A percentile compares a stretch with the other conserved stretches of the same genome.
Evolutionary conservation across 1,140 invertebrate species (phyloP).

Genomic region (Drosophila subobscura): DNA sequence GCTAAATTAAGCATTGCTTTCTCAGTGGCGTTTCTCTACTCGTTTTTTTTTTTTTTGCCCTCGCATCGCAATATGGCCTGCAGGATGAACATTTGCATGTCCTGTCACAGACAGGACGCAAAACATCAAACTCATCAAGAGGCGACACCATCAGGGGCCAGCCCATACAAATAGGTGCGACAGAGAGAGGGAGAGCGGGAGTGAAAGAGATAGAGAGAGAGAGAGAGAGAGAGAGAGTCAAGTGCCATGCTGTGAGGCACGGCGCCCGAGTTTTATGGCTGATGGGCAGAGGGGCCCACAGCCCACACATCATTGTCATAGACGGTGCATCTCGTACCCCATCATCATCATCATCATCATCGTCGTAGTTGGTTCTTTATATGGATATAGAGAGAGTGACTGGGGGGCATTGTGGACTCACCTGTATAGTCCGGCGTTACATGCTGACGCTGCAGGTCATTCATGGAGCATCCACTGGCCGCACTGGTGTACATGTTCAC

Average conservation of each 20-base stretch:
- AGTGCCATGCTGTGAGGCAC: conserved; percentile 51
- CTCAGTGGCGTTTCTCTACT: conserved; percentile 18
- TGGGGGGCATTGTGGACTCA: conserved; percentile 52
- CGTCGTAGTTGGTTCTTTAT: background rate
- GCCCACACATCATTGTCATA: conserved; percentile 61
- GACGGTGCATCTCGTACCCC: conserved; percentile 22
- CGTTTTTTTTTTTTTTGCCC: conserved; percentile 17
- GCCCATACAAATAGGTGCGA: background rate
- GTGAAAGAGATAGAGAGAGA: background rate
- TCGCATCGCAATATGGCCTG: conserved; percentile 15
- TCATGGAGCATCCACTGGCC: conserved; percentile 82
- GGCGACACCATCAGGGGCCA: conserved; percentile 56
- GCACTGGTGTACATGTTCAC: conserved; percentile 84
- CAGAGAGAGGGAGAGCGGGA: background rate
- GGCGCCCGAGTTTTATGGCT: conserved; percentile 46
- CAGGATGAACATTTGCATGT: conserved; percentile 75
- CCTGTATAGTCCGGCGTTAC: conserved; percentile 84
- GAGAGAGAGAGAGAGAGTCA: conserved; percentile 19
- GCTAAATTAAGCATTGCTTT: conserved; percentile 78
- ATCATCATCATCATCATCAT: conserved; percentile 18
- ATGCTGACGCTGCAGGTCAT: conserved; percentile 83
- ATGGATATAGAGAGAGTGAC: too few species aligned
- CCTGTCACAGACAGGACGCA: conserved; percentile 74
- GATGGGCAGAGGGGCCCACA: conserved; percentile 18
- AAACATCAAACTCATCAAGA: conserved; percentile 78